phyloP scores from a whole-genome alignment of 1,140 invertebrate genomes.

The Ceratina calcarata region DNA sequence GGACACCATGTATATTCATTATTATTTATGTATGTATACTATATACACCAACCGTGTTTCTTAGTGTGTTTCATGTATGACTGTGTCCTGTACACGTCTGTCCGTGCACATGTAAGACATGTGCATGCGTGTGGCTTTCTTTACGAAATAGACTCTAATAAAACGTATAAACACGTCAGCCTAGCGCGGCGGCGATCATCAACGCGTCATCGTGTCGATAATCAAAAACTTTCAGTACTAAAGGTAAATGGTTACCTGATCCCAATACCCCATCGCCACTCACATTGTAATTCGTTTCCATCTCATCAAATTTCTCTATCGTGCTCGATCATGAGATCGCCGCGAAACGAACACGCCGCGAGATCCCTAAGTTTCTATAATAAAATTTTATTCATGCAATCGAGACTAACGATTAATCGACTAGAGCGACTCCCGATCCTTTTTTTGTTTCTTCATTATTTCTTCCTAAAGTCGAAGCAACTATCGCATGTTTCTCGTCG shows the following conservation, averaged over 20 bases:
- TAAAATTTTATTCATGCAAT: constrained; percentile 27
- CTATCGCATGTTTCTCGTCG: constrained; percentile 17
- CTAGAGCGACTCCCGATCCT: constrained; percentile 9
- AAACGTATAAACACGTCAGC: constrained; percentile 68
- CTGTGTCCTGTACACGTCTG: not conserved
- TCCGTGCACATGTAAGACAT: not conserved
- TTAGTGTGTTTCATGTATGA: constrained; percentile 12
- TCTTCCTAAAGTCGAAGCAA: constrained; percentile 21
- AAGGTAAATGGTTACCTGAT: constrained; percentile 32
- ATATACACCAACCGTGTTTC: constrained; percentile 49
- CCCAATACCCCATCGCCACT: constrained; percentile 30
- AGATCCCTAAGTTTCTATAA: constrained; percentile 15
- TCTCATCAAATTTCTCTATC: not conserved
- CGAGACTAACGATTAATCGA: constrained; percentile 28
- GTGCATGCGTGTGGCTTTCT: constrained; percentile 1
- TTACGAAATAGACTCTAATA: constrained; percentile 58
- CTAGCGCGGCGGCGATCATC: constrained; percentile 32
- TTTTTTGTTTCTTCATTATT: constrained; percentile 1
- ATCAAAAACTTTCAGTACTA: constrained; percentile 49
- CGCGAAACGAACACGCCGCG: not conserved
- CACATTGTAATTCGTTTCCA: constrained; percentile 2
- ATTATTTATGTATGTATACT: constrained; percentile 54
- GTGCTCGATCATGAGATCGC: not conserved
- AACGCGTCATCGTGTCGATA: constrained; percentile 22
- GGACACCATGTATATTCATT: no score